Percentiles rank a stretch among this genome's conserved stretches.
Conservation (phyloP, 2,888 invertebrate genomes). For the Smittia sp. region DNA sequence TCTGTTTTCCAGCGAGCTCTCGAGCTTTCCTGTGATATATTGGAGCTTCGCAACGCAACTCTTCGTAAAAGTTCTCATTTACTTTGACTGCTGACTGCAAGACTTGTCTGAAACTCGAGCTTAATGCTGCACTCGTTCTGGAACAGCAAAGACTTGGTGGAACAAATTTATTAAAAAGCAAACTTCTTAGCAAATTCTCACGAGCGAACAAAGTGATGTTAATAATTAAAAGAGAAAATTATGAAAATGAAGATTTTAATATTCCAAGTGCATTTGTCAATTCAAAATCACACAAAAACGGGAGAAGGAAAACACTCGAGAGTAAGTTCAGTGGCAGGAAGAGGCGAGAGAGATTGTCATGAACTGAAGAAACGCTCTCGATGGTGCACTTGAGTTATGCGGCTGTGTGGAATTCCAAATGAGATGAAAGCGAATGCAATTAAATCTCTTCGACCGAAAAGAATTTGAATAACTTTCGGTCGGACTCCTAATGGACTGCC, state of each 20-base stretch:
- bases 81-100: not conserved
- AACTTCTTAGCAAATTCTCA: no score
- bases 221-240: not conserved
- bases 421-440: conserved; percentile 9
- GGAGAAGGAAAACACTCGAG: not conserved
- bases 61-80: not conserved
- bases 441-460: not conserved
- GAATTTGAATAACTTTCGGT: conserved; percentile 1
- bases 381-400: conserved; percentile 21
- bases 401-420: not conserved
- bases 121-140: not conserved
- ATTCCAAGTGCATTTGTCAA: conserved; percentile 21
- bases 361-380: not conserved
- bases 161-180: no score
- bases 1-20: not conserved
- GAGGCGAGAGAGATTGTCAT: not conserved
- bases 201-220: no score
- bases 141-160: not conserved
- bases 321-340: conserved; percentile 1
- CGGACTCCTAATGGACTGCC: not conserved
- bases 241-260: not conserved
- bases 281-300: not conserved
- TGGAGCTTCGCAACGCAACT: not conserved
- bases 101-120: not conserved
- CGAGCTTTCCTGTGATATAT: not conserved